Evolutionary conservation across 2,797 vertebrate species (phyloP).

Genomic region (Somateria mollissima): DNA sequence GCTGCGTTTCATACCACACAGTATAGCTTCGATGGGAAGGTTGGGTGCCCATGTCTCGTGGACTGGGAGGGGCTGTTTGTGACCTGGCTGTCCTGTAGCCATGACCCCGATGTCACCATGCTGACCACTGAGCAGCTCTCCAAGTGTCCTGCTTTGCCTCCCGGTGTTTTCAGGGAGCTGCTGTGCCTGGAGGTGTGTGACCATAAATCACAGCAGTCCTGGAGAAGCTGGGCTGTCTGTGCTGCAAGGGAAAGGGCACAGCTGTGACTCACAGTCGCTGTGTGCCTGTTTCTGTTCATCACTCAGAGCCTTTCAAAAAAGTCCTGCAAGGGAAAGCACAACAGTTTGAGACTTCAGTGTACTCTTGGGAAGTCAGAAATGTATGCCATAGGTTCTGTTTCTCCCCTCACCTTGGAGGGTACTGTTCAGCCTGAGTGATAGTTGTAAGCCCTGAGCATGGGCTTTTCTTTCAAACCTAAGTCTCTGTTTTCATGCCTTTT

Average conservation of each 20-base stretch:
- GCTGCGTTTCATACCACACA: background rate
- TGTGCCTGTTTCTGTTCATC: background rate
- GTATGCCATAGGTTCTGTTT: rapidly evolving
- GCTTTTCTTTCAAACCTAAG: background rate
- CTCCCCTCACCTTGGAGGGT: background rate
- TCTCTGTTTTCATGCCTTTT: background rate
- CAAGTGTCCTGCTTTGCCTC: background rate
- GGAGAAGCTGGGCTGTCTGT: background rate
- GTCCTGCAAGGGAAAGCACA: background rate
- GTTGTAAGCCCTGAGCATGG: background rate
- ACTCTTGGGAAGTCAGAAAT: background rate
- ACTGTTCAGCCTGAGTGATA: background rate
- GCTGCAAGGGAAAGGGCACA: background rate
- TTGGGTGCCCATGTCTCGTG: background rate
- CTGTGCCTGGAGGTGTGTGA: background rate
- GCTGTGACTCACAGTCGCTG: background rate
- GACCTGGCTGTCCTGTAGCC: background rate
- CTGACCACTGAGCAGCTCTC: background rate
- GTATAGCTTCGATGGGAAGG: background rate
- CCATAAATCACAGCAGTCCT: background rate
- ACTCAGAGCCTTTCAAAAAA: background rate
- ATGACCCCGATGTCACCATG: rapidly evolving
- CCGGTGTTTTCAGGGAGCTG: background rate
- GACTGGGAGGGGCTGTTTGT: background rate
- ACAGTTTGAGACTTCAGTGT: background rate